phyloP scores from a whole-genome alignment of 2,888 invertebrate genomes.

The Trilocha varians region DNA sequence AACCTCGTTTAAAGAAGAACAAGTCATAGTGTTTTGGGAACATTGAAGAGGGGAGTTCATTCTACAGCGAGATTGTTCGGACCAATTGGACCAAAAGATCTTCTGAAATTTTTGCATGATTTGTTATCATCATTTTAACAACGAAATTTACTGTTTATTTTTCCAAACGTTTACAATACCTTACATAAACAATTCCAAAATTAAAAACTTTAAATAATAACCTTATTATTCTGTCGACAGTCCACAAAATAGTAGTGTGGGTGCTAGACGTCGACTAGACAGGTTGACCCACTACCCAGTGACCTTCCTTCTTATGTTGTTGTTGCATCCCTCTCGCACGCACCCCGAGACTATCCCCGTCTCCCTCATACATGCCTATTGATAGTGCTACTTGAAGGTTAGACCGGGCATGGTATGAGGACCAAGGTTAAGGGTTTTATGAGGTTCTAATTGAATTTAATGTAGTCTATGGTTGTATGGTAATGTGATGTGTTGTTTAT shows the following conservation, averaged over 20 bases:
- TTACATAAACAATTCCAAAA: too few species aligned
- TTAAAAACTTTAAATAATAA: neutral
- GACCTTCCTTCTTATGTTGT: constrained; percentile 72
- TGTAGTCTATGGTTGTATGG: neutral
- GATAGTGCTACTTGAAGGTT: constrained; percentile 45
- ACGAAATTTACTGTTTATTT: too few species aligned
- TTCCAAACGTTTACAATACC: too few species aligned
- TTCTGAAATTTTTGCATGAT: too few species aligned
- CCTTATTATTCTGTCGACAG: constrained; percentile 26
- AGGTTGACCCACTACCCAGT: constrained; percentile 65
- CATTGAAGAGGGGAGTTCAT: too few species aligned
- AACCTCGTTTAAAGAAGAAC: too few species aligned
- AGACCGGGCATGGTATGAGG: constrained; percentile 24
- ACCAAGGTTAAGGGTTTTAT: too few species aligned
- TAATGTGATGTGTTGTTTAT: neutral
- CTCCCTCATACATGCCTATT: constrained; percentile 49
- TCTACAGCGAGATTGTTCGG: too few species aligned
- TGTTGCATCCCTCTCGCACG: constrained; percentile 40
- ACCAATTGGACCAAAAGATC: too few species aligned
- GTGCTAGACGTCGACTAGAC: constrained; percentile 69
- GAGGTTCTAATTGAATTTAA: neutral
- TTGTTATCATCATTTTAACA: too few species aligned
- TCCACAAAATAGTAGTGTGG: constrained; percentile 45
- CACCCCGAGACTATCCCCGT: constrained; percentile 19
- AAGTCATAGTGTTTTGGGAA: too few species aligned